Conservation (phyloP, 2,888 invertebrate species). For the Rotaria magnacalcarata region DNA sequence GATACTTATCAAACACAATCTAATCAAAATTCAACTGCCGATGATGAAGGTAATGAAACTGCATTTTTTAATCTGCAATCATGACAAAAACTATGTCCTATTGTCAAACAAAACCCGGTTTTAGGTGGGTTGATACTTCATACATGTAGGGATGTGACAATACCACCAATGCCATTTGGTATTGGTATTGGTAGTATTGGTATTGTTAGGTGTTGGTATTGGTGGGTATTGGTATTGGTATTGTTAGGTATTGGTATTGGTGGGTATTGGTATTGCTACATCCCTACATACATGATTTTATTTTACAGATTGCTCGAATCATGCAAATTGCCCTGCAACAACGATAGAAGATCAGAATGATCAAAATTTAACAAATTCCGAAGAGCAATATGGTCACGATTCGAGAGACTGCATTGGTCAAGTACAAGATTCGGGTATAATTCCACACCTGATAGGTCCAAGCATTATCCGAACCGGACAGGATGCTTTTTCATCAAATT, state of each 20-base stretch:
- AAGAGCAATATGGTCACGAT: not conserved
- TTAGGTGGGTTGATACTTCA: not conserved
- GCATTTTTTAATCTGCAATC: not conserved
- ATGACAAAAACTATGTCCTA: not conserved
- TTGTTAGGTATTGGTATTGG: too few species aligned
- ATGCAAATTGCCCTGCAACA: not conserved
- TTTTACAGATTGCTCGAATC: not conserved
- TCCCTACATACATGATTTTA: too few species aligned
- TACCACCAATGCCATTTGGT: too few species aligned
- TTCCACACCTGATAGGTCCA: not conserved
- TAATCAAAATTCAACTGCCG: not conserved
- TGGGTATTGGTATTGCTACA: too few species aligned
- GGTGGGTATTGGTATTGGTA: too few species aligned
- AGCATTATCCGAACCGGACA: not conserved
- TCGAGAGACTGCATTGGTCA: not conserved
- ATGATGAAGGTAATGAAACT: not conserved
- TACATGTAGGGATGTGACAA: too few species aligned
- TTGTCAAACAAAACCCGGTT: not conserved
- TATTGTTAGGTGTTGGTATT: too few species aligned
- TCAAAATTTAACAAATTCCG: not conserved
- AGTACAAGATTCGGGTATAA: not conserved
- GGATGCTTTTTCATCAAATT: not conserved
- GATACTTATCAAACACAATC: too few species aligned
- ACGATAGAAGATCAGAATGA: not conserved
- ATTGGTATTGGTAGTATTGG: too few species aligned